These are phyloP conservation scores for Bubalus kerabau DNA, from an alignment of 2,113 vertebrate species.

Conservation along the genomic window DNA sequence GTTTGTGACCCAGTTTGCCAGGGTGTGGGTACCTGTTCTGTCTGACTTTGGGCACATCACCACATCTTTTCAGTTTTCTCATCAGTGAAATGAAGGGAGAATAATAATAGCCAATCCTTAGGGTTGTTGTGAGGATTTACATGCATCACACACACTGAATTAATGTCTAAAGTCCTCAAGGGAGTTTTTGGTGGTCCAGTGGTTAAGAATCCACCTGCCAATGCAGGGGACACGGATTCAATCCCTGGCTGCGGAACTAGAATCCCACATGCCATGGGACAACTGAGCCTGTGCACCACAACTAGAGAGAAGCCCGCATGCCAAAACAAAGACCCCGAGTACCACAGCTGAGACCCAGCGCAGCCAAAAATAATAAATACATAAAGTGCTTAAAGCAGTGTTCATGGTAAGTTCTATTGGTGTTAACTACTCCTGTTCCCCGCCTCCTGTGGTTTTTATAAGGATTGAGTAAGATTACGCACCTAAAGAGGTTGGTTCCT, in stretches of 20 bases:
- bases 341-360: background rate
- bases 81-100: background rate
- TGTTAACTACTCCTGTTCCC: background rate
- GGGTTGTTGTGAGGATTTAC: background rate
- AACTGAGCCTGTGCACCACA: background rate
- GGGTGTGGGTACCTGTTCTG: background rate
- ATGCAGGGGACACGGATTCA: background rate
- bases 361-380: background rate
- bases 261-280: background rate
- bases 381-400: background rate
- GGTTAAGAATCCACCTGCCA: background rate
- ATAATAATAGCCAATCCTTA: background rate
- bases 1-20: background rate
- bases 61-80: background rate
- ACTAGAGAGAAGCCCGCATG: background rate
- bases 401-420: background rate
- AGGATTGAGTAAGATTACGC: background rate
- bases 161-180: background rate
- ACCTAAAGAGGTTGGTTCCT: background rate
- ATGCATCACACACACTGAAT: background rate
- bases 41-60: background rate
- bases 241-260: background rate
- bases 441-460: background rate
- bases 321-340: background rate
- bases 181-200: background rate